phyloP scores from a whole-genome alignment of 2,113 vertebrate species.

The Gallinago jamesoni region DNA sequence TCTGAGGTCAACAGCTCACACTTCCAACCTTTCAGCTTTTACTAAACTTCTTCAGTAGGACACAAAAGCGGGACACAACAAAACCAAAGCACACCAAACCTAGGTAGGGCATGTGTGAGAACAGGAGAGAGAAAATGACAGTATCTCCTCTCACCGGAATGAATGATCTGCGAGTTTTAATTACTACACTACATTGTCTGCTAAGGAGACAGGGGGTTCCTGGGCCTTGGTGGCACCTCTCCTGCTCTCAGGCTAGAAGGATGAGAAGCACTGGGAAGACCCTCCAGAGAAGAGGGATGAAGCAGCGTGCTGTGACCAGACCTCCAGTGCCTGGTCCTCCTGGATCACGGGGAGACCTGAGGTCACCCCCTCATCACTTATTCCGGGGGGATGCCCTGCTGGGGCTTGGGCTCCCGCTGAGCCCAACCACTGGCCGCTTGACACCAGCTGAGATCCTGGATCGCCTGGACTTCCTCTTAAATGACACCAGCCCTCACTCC shows the following conservation, averaged over 20 bases:
- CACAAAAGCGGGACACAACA: neutral
- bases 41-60: neutral
- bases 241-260: neutral
- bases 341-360: fast-evolving
- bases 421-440: fast-evolving
- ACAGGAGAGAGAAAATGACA: neutral
- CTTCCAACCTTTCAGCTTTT: neutral
- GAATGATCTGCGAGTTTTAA: neutral
- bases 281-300: fast-evolving
- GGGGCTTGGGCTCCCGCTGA: too few relatives aligned
- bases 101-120: neutral
- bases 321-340: fast-evolving
- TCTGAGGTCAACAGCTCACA: neutral
- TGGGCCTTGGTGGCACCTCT: neutral
- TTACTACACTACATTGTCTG: neutral
- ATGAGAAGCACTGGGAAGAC: neutral
- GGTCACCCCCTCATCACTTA: fast-evolving
- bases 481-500: neutral
- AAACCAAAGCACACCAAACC: neutral
- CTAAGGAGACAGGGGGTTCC: fast-evolving
- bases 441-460: neutral
- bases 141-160: too few relatives aligned
- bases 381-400: fast-evolving
- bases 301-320: neutral
- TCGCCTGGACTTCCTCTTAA: neutral